Percentiles rank a stretch among this genome's conserved stretches.
Evolutionary conservation across 2,888 invertebrate genomes (phyloP).

Genomic region (Nudaria mundana): DNA sequence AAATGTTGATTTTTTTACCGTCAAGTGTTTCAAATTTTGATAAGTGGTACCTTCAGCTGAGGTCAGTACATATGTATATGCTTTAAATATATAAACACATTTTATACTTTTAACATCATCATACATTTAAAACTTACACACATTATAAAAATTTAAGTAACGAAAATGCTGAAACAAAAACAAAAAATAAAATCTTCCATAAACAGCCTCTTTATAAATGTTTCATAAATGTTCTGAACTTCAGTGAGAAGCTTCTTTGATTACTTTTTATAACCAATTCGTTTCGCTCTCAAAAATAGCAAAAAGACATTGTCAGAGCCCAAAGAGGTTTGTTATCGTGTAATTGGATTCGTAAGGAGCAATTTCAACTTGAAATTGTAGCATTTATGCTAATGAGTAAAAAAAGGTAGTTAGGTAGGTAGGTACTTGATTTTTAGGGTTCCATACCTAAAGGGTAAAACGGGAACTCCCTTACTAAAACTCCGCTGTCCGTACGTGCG

Average conservation of each 20-base stretch:
- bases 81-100: neutral
- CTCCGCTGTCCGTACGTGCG: too few relatives aligned
- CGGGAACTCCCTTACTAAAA: too few relatives aligned
- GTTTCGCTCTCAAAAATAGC: constrained; percentile 61
- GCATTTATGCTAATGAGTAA: constrained; percentile 53
- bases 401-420: too few relatives aligned
- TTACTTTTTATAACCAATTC: constrained; percentile 74
- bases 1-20: constrained; percentile 16
- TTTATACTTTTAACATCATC: too few relatives aligned
- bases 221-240: constrained; percentile 67
- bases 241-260: constrained; percentile 61
- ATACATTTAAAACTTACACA: too few relatives aligned
- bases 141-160: too few relatives aligned
- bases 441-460: too few relatives aligned
- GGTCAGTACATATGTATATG: neutral
- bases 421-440: too few relatives aligned
- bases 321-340: constrained; percentile 55
- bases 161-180: too few relatives aligned
- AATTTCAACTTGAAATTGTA: constrained; percentile 49
- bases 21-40: neutral
- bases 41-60: neutral
- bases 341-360: constrained; percentile 64
- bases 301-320: constrained; percentile 54
- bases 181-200: too few relatives aligned
- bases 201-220: too few relatives aligned